These are phyloP conservation scores for Hepsetus odoe DNA, from an alignment of 2,113 vertebrate genomes.

Conservation along the genomic window DNA sequence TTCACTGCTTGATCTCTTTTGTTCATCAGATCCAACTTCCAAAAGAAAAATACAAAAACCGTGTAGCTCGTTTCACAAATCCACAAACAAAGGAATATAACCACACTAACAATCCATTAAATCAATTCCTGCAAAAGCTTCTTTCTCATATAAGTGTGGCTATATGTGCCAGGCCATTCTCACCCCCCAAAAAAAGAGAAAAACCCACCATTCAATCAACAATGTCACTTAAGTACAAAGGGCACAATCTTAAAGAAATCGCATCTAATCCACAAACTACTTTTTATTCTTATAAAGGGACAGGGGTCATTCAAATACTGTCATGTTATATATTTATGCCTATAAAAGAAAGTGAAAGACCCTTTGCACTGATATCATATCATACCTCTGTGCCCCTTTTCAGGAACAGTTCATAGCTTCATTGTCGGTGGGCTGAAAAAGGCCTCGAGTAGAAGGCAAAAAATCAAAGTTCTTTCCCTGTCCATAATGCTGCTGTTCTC, in stretches of 20 bases:
- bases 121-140: constrained; percentile 17
- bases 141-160: constrained; percentile 8
- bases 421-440: constrained; percentile 25
- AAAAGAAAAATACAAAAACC: not conserved
- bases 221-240: not conserved
- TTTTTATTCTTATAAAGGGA: constrained; percentile 36
- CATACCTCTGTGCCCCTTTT: not conserved
- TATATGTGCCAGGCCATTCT: not conserved
- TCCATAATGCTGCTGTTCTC: not conserved
- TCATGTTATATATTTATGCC: constrained; percentile 53
- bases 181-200: not conserved
- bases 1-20: constrained; percentile 6
- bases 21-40: constrained; percentile 1
- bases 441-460: constrained; percentile 68
- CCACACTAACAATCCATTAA: constrained; percentile 3
- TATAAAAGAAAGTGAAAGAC: constrained; percentile 43
- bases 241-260: constrained; percentile 11
- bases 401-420: not conserved
- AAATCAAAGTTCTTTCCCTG: constrained; percentile 48
- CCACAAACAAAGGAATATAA: not conserved
- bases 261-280: constrained; percentile 33
- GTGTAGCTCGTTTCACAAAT: constrained; percentile 1
- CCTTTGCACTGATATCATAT: not conserved
- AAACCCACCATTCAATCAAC: constrained; percentile 6
- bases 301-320: constrained; percentile 54